These are phyloP conservation scores for Epizoanthus fatuus DNA, from an alignment of 92 coral and sea anemone genomes.

Conservation along the genomic window DNA sequence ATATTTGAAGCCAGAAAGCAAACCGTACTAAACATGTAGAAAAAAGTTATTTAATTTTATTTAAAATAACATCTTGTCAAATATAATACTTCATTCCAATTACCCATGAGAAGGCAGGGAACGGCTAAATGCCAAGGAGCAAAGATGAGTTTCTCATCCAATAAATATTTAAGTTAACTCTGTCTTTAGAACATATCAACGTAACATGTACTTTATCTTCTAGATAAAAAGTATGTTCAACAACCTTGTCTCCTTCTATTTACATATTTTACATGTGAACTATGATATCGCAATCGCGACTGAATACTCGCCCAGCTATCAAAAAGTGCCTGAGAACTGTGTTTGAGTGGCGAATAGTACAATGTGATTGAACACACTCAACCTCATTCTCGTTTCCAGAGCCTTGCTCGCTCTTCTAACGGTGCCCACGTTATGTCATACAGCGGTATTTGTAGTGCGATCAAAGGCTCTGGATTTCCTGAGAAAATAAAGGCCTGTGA, in stretches of 20 bases:
- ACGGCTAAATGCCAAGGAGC: slow-evolving; percentile 27
- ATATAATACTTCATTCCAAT: slow-evolving; percentile 1
- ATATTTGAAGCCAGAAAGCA: too few species aligned
- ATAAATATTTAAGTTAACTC: slow-evolving; percentile 28
- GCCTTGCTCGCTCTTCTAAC: too few species aligned
- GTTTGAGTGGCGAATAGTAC: too few species aligned
- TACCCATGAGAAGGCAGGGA: background rate
- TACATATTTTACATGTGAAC: slow-evolving; percentile 23
- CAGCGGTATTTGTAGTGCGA: too few species aligned
- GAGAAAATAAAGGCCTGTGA: too few species aligned
- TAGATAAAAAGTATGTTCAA: slow-evolving; percentile 5
- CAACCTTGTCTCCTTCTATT: slow-evolving; percentile 11
- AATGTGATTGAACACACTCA: too few species aligned
- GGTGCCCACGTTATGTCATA: too few species aligned
- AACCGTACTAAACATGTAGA: background rate
- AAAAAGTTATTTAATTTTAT: slow-evolving; percentile 36
- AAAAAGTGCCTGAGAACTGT: background rate
- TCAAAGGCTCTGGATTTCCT: too few species aligned
- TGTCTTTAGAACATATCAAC: background rate
- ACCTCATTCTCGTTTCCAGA: too few species aligned
- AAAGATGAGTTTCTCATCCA: background rate
- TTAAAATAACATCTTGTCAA: slow-evolving; percentile 29
- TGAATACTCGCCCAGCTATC: background rate
- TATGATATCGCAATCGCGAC: background rate
- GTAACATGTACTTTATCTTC: background rate